A percentile compares a stretch with the other conserved stretches of the same genome.
phyloP scores from a whole-genome alignment of 2,888 invertebrate species.

The Oxyteleia sp. region DNA sequence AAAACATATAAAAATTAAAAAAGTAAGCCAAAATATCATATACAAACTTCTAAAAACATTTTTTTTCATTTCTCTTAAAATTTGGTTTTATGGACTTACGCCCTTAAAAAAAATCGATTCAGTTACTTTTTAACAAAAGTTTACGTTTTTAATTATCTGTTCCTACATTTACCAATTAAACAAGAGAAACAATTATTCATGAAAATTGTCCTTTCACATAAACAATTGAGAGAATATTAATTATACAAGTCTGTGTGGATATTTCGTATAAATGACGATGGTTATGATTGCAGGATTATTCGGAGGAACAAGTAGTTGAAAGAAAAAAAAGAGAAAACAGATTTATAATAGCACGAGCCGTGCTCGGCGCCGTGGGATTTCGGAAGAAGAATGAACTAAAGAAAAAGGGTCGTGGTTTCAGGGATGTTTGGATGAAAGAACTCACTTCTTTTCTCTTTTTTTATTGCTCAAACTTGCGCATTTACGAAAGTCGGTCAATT shows the following conservation, averaged over 20 bases:
- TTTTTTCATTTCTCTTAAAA: no score
- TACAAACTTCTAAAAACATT: no score
- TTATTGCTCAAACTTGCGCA: constrained; percentile 1
- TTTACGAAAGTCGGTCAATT: constrained; percentile 27
- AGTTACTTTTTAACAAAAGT: no score
- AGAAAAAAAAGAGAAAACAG: constrained; percentile 18
- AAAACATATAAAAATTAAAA: no score
- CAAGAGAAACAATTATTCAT: no score
- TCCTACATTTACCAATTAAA: no score
- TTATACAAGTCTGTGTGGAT: background rate
- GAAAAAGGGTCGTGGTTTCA: constrained; percentile 32
- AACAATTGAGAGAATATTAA: constrained; percentile 2
- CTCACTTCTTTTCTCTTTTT: constrained; percentile 5
- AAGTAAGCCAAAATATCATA: no score
- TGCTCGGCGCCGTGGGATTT: constrained; percentile 48
- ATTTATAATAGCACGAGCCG: constrained; percentile 40
- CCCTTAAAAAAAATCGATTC: no score
- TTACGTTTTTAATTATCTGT: no score
- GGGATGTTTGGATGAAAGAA: constrained; percentile 52
- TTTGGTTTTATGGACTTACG: no score
- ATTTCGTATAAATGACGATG: constrained; percentile 19
- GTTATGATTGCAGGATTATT: constrained; percentile 38
- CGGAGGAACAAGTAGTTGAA: constrained; percentile 1
- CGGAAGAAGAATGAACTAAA: constrained; percentile 44
- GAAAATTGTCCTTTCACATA: no score